These are phyloP conservation scores for Erythrocercus mccallii DNA, from an alignment of 2,113 vertebrate genomes.

Conservation along the genomic window DNA sequence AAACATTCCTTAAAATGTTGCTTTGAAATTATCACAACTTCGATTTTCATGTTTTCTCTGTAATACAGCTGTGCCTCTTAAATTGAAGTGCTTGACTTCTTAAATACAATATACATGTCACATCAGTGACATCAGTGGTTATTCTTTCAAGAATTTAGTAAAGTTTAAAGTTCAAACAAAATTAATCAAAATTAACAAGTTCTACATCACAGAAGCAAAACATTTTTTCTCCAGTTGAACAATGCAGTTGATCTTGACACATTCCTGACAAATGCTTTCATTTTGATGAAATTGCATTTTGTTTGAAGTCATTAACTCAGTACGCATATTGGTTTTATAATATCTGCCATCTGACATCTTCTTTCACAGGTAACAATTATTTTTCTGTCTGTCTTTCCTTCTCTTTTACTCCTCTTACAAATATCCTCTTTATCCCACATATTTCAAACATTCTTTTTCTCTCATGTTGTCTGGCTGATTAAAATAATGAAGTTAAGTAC, in stretches of 20 bases:
- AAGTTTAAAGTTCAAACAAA: not conserved
- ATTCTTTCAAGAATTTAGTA: not conserved
- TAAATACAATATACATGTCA: not conserved
- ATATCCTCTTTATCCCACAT: not conserved
- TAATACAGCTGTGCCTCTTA: not conserved
- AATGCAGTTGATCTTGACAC: not conserved
- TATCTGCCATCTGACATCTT: not conserved
- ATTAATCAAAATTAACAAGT: not conserved
- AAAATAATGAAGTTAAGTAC: not conserved
- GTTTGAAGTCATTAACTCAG: not conserved
- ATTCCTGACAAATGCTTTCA: not conserved
- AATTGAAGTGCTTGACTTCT: not conserved
- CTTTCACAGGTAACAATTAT: not conserved
- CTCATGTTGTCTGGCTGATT: not conserved
- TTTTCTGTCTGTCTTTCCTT: not conserved
- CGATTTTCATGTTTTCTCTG: not conserved
- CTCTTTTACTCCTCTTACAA: not conserved
- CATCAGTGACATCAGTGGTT: not conserved
- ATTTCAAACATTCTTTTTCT: not conserved
- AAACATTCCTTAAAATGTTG: not conserved
- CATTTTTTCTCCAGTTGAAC: not conserved
- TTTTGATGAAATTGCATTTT: not conserved
- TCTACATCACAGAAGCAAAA: not conserved
- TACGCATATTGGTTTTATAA: not conserved
- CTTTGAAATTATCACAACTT: not conserved